These are phyloP conservation scores for Poeciliopsis retropinna DNA, from an alignment of 2,113 vertebrate genomes.

Conservation along the genomic window DNA sequence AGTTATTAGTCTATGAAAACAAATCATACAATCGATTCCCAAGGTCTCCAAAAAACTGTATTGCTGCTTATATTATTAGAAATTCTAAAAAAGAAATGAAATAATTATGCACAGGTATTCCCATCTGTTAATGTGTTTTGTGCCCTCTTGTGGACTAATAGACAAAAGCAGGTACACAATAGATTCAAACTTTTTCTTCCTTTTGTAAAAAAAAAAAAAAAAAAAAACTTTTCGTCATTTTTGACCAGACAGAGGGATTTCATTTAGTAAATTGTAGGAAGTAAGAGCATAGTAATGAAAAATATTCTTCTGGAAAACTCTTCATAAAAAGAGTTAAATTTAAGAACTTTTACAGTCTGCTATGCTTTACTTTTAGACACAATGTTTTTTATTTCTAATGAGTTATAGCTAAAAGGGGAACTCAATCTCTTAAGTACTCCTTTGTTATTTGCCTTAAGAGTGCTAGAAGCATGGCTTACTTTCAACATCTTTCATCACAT, in stretches of 20 bases:
- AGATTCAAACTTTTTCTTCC: not conserved
- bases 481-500: not conserved
- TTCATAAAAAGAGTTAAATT: not conserved
- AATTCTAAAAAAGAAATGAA: not conserved
- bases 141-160: conserved; percentile 12
- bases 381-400: not conserved
- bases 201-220: too few species aligned
- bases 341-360: too few species aligned
- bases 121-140: not conserved
- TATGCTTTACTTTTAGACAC: not conserved
- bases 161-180: not conserved
- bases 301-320: not conserved
- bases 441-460: not conserved
- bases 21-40: too few species aligned
- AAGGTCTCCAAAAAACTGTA: too few species aligned
- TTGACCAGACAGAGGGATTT: not conserved
- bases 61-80: too few species aligned
- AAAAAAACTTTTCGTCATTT: not conserved
- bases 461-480: not conserved
- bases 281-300: conserved; percentile 2
- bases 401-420: not conserved
- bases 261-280: not conserved
- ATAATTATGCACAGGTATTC: not conserved
- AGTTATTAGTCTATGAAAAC: too few species aligned
- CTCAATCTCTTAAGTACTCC: conserved; percentile 8